Conservation (phyloP, 2,888 invertebrate species). For the Parnassius smintheus region DNA sequence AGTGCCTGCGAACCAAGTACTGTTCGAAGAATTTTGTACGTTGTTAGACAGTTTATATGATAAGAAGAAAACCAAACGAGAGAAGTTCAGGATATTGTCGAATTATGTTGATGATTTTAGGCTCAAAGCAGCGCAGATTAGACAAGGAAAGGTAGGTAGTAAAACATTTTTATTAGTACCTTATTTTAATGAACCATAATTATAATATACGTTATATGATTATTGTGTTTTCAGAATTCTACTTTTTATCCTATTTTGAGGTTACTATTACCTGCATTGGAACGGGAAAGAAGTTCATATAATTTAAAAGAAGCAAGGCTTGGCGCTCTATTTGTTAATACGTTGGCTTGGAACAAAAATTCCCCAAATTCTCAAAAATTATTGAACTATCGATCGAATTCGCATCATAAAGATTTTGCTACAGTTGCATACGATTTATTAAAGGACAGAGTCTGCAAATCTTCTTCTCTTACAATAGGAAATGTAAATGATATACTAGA, state of each 20-base stretch:
- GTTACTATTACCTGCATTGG: conserved; percentile 88
- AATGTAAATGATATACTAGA: conserved; percentile 89
- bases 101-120: conserved; percentile 76
- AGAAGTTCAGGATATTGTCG: conserved; percentile 70
- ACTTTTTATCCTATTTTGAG: conserved; percentile 88
- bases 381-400: conserved; percentile 68
- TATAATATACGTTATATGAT: background rate
- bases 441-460: conserved; percentile 71
- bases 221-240: conserved; percentile 64
- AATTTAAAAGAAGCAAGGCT: conserved; percentile 90
- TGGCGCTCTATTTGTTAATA: conserved; percentile 86
- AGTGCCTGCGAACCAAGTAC: conserved; percentile 55
- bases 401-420: conserved; percentile 87
- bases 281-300: conserved; percentile 90
- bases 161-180: background rate
- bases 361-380: conserved; percentile 69
- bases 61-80: conserved; percentile 61
- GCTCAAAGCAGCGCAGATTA: conserved; percentile 45
- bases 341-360: conserved; percentile 86
- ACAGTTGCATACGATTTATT: conserved; percentile 88
- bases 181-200: no score
- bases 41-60: conserved; percentile 81
- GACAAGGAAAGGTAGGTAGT: conserved; percentile 72
- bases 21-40: conserved; percentile 80
- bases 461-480: conserved; percentile 81